These are phyloP conservation scores for Macquaria ambigua DNA, from an alignment of 2,113 vertebrate species.

Conservation along the genomic window DNA sequence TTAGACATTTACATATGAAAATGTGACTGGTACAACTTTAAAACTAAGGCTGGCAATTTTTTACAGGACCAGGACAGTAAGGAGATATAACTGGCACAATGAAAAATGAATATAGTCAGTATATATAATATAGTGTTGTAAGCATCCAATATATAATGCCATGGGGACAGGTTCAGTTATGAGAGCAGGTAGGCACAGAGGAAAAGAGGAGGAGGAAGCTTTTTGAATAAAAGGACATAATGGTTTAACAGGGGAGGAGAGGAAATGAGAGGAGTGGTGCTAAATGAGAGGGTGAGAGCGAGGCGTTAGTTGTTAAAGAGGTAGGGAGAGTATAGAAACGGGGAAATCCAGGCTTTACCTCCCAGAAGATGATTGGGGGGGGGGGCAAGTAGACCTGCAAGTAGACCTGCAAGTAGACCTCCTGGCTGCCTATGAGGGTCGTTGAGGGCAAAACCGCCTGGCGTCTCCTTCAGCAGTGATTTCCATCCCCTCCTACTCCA, in stretches of 20 bases:
- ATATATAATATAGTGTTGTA: background rate
- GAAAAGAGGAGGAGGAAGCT: conserved; percentile 33
- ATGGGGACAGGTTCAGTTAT: conserved; percentile 3
- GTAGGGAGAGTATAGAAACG: conserved; percentile 77
- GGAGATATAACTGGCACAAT: background rate
- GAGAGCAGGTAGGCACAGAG: conserved; percentile 36
- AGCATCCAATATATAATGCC: background rate
- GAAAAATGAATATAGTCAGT: background rate
- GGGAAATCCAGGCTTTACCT: conserved; percentile 84
- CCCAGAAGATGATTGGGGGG: conserved; percentile 61
- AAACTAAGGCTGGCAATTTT: background rate
- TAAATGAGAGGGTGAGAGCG: conserved; percentile 80
- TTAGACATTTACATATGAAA: background rate
- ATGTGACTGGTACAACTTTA: background rate
- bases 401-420: conserved; percentile 35
- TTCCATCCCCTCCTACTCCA: conserved; percentile 77
- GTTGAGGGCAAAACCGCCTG: conserved; percentile 63
- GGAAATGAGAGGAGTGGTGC: conserved; percentile 77
- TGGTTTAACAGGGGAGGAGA: conserved; percentile 70
- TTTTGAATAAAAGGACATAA: conserved; percentile 67
- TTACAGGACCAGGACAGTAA: background rate
- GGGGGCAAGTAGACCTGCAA: conserved; percentile 8
- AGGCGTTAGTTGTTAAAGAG: conserved; percentile 73
- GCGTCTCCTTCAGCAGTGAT: conserved; percentile 64
- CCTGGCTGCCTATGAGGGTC: conserved; percentile 63